Base-by-base conservation (phyloP, 2,888 invertebrate genomes). In the Linhomoeus sp. region DNA sequence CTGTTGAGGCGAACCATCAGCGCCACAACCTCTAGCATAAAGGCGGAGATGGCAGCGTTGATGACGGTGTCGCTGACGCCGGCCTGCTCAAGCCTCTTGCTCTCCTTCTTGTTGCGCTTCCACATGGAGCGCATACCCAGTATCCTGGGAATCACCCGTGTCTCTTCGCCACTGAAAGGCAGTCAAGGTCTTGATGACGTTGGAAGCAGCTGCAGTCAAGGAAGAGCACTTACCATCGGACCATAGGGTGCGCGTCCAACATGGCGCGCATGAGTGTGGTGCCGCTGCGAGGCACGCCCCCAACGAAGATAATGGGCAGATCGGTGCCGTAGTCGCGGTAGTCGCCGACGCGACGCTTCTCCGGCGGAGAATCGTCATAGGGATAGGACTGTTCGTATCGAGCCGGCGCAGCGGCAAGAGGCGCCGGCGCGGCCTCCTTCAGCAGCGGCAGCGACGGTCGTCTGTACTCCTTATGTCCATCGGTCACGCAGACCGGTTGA, bases 241-340 rank as follows among this genome's bases (percentile, higher is more conserved):
- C 82, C 63, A 83, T 82, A n/a, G 87, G 85, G 75, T 94, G 92
- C 52, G 92, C 90, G 71, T 97, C 92, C 60, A 97, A 73, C 85
- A 94, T 87, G 53, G 88, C 90, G 61, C 92, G 76, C 81, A 90
- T 86, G 56, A 94, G 75, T 52, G 92, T 94, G 43, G 92, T 94
- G 47, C 92, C 94, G 46, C 88, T 88, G 58, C 92, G 77, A 48
- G 94, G 94, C 64, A 94, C 87, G 52, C 94, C 94, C 49, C 92
- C 92, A 67, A 94, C 17, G 7, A 12, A 40, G 3, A 40, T 22
- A 22, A 40, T 23, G 17, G 3, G 7, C 20, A 40, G n/a, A n/a
- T n/a, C n/a, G n/a, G n/a, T n/a, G n/a, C n/a, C n/a, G n/a, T n/a
- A n/a, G n/a, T n/a, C n/a, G n/a, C n/a, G n/a, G n/a, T n/a, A n/a